Evolutionary conservation across 2,113 vertebrate genomes (phyloP), one percentile per base, ranked within the genome.

Genomic region (Merops nubicus): DNA sequence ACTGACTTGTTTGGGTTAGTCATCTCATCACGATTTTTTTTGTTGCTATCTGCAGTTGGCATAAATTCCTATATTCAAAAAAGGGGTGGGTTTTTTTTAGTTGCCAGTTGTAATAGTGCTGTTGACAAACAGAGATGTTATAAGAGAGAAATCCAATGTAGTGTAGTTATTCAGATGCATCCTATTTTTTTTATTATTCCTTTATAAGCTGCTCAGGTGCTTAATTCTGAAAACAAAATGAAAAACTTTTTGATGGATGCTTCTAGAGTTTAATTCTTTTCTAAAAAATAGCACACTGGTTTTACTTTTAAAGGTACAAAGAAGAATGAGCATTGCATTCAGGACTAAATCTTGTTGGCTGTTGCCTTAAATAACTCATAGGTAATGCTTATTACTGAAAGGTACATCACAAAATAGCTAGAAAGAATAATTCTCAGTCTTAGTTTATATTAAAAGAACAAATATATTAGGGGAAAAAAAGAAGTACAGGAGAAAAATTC

Each of bases 121-220:
- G 60, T 91, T 84, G 64, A 96, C 82, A 95, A 92, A 91, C 47
- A 86, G 78, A 97, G 86, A 77, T 64, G 91, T 97, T 93, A 81
- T 74, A 78, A 38, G 96, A 77, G 83, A 93, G 56, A 96, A 94
- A 80, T 83, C 69, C 74, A 93, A 50, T 97, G 65, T 65, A 94
- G 38, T 73, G 62, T 62, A 56, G 78, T 91, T 94, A 93, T 85
- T 96, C 87, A 96, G 74, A 91, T 88, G 81, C 65, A 56, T n/a
- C 86, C 28, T 70, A 2, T 45, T 31, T 36, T 60, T 73, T 93
- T 67, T 90, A 43, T 95, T 64, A 89, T 77, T 96, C 70, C 88
- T 86, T 94, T 88, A 74, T 91, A 88, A 90, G 67, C 50, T 91
- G 54, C 63, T 94, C 72, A 53, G 45, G 89, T 91, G 69, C 79